Evolutionary conservation across 2,797 vertebrate species (phyloP), one percentile per base, ranked within the genome.

Genomic region (Mormyrops boulengeri): DNA sequence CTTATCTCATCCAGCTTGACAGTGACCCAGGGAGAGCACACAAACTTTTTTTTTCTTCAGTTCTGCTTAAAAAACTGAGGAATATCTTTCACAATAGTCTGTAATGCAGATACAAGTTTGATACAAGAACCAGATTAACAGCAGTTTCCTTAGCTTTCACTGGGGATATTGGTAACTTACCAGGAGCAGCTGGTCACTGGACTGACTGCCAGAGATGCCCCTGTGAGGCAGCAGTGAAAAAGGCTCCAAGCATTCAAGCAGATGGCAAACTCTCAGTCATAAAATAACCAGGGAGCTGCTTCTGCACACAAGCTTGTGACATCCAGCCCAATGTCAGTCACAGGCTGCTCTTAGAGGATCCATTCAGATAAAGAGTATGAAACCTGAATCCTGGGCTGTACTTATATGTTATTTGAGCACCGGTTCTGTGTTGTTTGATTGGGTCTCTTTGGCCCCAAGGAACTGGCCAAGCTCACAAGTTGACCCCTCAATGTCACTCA

Each of bases 401-500:
- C 62, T 88, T 88, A 22, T 52, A 85, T 26, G 73, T 7, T 53
- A 95, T 95, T 90, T 88, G 89, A 91, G 91, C 88, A 30, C 4
- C 90, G 26, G 85, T 84, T 90, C 89, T 96, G 84, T 94, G 94
- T 95, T 95, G 95, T 95, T 19, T 94, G 95, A 95, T 90, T 22
- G 84, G 90, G 90, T 91, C 93, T 94, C 53, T 88, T 11, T 55
- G 52, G 26, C 9, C 50, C 50, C 14, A 34, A 3, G 17, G 14
- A 52, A 53, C 22, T 26, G 22, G 89, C 92, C 92, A 92, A 94
- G 92, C 93, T 93, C 95, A 95, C 91, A 91, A 93, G 90, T 93
- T 96, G 94, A 96, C 95, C 95, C 95, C 93, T 94, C 91, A 22
- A 89, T 95, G 94, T 96, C 95, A 96, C 94, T 96, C 94, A 95